These are phyloP conservation scores for Sarcophaga peregrina DNA, from an alignment of 1,140 invertebrate species.

Conservation along the genomic window DNA sequence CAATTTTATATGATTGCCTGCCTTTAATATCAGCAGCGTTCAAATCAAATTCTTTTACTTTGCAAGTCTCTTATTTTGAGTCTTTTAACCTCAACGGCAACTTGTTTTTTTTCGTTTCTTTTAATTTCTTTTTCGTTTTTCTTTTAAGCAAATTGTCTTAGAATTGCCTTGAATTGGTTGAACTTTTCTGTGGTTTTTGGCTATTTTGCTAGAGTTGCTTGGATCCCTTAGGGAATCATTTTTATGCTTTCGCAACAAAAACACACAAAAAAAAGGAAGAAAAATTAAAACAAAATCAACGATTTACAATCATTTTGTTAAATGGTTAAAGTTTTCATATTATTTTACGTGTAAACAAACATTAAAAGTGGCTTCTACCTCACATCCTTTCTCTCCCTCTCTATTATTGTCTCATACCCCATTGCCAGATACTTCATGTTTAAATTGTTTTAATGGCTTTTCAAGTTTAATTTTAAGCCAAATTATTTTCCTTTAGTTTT, in stretches of 20 bases:
- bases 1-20: constrained; percentile 34
- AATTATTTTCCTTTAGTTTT: constrained; percentile 4
- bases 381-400: too few species aligned
- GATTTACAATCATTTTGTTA: constrained; percentile 42
- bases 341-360: constrained; percentile 44
- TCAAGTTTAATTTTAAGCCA: constrained; percentile 42
- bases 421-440: not conserved
- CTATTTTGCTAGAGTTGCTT: not conserved
- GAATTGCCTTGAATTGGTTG: not conserved
- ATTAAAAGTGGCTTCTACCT: constrained; percentile 22
- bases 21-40: constrained; percentile 18
- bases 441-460: constrained; percentile 53
- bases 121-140: not conserved
- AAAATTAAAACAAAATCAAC: constrained; percentile 47
- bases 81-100: not conserved
- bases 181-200: not conserved
- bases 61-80: not conserved
- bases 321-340: constrained; percentile 47
- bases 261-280: constrained; percentile 25
- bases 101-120: not conserved
- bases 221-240: constrained; percentile 46
- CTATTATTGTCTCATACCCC: too few species aligned
- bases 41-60: not conserved
- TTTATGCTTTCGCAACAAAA: not conserved
- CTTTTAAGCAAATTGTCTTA: not conserved